phyloP scores from a whole-genome alignment of 2,797 vertebrate species.

The Chrysocyon brachyurus region DNA sequence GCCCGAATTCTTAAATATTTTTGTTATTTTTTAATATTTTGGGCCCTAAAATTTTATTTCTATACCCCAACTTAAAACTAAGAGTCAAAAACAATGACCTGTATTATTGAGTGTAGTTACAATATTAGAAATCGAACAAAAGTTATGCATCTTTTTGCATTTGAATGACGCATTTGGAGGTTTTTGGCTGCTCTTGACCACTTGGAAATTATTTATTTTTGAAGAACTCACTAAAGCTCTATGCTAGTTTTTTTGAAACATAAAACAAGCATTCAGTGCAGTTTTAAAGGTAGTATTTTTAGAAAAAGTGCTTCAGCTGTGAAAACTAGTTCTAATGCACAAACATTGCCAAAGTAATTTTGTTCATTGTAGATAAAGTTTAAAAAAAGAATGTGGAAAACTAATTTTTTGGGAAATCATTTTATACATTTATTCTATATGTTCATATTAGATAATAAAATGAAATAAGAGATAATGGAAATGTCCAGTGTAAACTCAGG shows the following conservation, averaged over 20 bases:
- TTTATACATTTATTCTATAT: not conserved
- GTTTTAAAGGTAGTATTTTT: not conserved
- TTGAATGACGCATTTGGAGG: not conserved
- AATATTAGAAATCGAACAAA: not conserved
- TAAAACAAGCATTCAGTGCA: not conserved
- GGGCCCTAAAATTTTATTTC: not conserved
- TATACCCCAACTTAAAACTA: not conserved
- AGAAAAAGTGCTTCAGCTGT: not conserved
- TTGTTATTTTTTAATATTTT: not conserved
- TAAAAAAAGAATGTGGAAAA: not conserved
- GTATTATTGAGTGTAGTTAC: not conserved
- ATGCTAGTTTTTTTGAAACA: not conserved
- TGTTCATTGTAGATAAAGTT: not conserved
- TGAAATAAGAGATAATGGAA: not conserved
- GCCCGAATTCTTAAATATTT: slow-evolving; percentile 45
- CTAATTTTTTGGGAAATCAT: not conserved
- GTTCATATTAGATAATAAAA: not conserved
- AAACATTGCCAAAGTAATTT: not conserved
- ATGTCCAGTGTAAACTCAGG: not conserved
- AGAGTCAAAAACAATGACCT: not conserved
- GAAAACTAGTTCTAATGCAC: not conserved
- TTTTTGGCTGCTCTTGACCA: not conserved
- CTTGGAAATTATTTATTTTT: slow-evolving; percentile 12
- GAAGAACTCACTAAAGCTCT: not conserved
- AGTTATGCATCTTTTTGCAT: not conserved